These are phyloP conservation scores for Ammodramus savannarum DNA, from an alignment of 2,113 vertebrate genomes.

Conservation along the genomic window DNA sequence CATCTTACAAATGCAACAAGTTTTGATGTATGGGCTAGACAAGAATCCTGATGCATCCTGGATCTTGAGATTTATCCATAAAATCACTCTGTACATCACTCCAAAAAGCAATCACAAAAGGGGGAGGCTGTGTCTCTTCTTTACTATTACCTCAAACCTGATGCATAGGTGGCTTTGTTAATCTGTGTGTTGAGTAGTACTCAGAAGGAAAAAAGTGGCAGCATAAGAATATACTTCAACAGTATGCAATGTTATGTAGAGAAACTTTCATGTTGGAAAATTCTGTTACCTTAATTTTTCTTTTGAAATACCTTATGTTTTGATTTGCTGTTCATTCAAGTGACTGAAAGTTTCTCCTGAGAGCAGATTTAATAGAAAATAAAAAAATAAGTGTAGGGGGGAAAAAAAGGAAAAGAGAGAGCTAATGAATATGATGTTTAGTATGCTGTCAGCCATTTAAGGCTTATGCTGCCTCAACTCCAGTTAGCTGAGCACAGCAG, in stretches of 20 bases:
- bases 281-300: neutral
- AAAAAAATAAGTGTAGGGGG: rapidly evolving
- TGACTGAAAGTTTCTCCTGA: neutral
- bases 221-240: neutral
- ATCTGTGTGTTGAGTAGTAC: neutral
- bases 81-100: neutral
- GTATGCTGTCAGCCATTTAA: constrained; percentile 34
- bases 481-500: constrained; percentile 66
- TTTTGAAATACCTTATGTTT: neutral
- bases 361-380: neutral
- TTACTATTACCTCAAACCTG: neutral
- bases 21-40: neutral
- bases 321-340: neutral
- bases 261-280: neutral
- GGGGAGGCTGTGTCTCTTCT: neutral
- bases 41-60: neutral
- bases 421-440: constrained; percentile 5
- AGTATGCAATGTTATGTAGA: neutral
- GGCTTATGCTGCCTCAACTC: constrained; percentile 19
- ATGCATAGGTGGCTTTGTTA: neutral
- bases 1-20: neutral
- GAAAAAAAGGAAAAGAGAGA: neutral
- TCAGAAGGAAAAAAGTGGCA: neutral
- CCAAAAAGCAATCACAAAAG: neutral
- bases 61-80: neutral